Conservation (phyloP, 2,888 invertebrate genomes). For the Byasa hedistus region DNA sequence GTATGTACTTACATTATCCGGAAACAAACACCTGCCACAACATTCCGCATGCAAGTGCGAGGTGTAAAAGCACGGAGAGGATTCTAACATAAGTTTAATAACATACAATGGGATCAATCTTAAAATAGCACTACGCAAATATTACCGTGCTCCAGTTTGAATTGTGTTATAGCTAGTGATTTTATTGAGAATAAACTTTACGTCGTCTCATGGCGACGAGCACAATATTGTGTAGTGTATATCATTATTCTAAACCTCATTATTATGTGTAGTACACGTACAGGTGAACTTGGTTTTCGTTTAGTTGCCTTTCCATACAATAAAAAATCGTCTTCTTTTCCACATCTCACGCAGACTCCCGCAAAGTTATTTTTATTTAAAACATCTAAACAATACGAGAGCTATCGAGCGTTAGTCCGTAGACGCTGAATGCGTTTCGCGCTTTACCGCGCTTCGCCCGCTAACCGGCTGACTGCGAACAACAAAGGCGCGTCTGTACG, state of each 20-base stretch:
- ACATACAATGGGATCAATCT: neutral
- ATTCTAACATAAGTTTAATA: neutral
- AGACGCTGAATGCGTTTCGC: conserved; percentile 1
- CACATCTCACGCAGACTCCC: neutral
- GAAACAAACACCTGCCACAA: too few relatives aligned
- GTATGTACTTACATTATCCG: too few relatives aligned
- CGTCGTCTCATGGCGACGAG: too few relatives aligned
- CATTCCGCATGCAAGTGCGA: too few relatives aligned
- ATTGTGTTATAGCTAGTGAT: too few relatives aligned
- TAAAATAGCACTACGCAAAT: neutral
- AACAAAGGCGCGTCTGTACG: conserved; percentile 23
- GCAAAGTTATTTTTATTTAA: neutral
- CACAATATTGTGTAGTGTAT: too few relatives aligned
- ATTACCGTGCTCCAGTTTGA: too few relatives aligned
- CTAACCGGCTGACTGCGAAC: conserved; percentile 1
- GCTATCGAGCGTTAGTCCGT: neutral
- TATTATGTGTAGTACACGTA: too few relatives aligned
- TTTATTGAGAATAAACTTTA: too few relatives aligned
- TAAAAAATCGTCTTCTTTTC: neutral
- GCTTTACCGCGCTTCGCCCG: conserved; percentile 4
- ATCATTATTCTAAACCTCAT: too few relatives aligned
- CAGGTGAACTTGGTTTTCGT: too few relatives aligned
- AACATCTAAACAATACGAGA: neutral
- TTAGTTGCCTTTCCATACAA: too few relatives aligned
- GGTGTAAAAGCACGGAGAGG: neutral